phyloP scores from a whole-genome alignment of 2,797 vertebrate species.

The Poeciliopsis paucimaculata region DNA sequence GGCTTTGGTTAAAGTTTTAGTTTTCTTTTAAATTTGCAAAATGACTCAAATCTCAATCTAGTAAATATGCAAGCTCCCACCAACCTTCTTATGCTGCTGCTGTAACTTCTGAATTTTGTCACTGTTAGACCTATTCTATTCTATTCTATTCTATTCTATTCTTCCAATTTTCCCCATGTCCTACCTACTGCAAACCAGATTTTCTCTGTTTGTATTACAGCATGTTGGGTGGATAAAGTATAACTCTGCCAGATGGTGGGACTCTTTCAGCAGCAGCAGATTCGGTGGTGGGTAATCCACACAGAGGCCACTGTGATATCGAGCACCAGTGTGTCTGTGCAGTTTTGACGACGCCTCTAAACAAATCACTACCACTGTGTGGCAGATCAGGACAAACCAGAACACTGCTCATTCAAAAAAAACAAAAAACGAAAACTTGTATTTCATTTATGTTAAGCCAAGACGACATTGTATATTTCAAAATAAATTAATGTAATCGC shows the following conservation, averaged over 20 bases:
- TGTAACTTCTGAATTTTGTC: neutral
- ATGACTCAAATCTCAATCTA: too few species aligned
- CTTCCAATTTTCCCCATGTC: neutral
- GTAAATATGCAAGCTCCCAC: neutral
- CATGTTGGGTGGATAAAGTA: slow-evolving; percentile 21
- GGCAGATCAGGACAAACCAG: neutral
- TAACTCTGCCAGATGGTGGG: slow-evolving; percentile 17
- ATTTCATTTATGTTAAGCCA: neutral
- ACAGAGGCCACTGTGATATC: slow-evolving; percentile 15
- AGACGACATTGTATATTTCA: neutral
- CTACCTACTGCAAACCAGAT: neutral
- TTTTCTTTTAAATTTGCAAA: neutral
- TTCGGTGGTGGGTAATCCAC: slow-evolving; percentile 16
- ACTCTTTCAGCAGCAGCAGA: slow-evolving; percentile 4
- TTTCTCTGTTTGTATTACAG: slow-evolving; percentile 13
- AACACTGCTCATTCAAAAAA: neutral
- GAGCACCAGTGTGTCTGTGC: neutral
- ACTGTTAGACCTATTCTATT: neutral
- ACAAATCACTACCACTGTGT: neutral
- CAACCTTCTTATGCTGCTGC: neutral
- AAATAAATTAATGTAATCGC: neutral
- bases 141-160: neutral
- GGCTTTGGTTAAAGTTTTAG: neutral
- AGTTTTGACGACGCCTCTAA: neutral
- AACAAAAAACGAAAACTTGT: neutral